These are phyloP conservation scores for Pachyramphus minor DNA, from an alignment of 2,113 vertebrate species.

Conservation along the genomic window DNA sequence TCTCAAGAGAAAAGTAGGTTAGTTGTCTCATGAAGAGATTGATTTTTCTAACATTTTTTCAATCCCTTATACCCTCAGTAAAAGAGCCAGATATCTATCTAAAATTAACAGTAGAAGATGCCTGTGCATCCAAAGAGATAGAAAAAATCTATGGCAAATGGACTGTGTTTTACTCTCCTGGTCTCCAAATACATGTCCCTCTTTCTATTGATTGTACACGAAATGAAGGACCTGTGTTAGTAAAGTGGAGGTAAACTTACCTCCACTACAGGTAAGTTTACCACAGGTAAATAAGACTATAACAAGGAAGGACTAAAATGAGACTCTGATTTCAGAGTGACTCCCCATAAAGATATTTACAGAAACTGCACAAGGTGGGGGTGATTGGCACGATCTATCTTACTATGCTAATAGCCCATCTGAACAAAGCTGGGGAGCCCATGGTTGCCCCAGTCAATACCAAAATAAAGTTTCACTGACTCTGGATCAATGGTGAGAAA, in stretches of 20 bases:
- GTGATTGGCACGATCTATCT: background rate
- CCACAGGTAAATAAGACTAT: background rate
- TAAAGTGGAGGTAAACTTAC: no score
- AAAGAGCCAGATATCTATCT: background rate
- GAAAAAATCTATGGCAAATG: background rate
- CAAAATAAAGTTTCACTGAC: background rate
- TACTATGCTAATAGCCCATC: background rate
- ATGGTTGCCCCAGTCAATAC: rapidly evolving
- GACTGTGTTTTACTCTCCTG: background rate
- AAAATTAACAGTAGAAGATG: background rate
- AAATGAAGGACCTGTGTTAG: background rate
- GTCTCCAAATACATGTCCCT: background rate
- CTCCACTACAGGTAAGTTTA: background rate
- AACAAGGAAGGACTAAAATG: background rate
- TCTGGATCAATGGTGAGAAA: background rate
- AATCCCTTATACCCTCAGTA: background rate
- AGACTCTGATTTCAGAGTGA: background rate
- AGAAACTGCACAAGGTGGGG: background rate
- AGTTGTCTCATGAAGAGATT: background rate
- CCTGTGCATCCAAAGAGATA: background rate
- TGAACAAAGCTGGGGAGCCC: background rate
- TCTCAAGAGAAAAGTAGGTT: background rate
- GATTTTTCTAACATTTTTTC: background rate
- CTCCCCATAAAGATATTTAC: background rate
- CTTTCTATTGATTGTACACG: background rate